Percentiles rank a stretch among this genome's conserved stretches.
Evolutionary conservation across 1,140 invertebrate species (phyloP).

Genomic region (Battus philenor): DNA sequence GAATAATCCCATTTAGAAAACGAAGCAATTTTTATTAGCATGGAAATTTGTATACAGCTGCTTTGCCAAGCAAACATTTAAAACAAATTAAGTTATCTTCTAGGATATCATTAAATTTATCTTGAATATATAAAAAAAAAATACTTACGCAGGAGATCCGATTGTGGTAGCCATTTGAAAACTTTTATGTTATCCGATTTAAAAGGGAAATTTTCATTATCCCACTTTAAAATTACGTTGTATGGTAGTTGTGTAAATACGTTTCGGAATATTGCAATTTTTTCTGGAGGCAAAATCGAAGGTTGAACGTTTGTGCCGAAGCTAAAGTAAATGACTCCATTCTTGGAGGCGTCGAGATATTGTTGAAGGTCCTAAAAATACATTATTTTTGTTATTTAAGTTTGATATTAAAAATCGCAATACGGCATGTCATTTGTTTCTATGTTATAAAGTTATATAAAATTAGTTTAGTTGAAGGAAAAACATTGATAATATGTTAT

Average conservation of each 20-base stretch:
- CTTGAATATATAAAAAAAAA: background rate
- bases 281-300: slow-evolving; percentile 48
- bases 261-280: slow-evolving; percentile 50
- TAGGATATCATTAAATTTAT: too few species aligned
- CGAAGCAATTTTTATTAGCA: too few species aligned
- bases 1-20: too few species aligned
- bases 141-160: slow-evolving; percentile 71
- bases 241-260: slow-evolving; percentile 71
- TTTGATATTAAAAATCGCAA: too few species aligned
- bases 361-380: slow-evolving; percentile 38
- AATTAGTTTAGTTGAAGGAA: too few species aligned
- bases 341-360: slow-evolving; percentile 34
- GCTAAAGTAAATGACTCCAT: slow-evolving; percentile 39
- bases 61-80: too few species aligned
- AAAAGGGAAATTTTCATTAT: slow-evolving; percentile 42
- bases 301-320: slow-evolving; percentile 64
- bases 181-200: slow-evolving; percentile 44
- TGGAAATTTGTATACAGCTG: too few species aligned
- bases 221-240: slow-evolving; percentile 74
- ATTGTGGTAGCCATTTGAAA: slow-evolving; percentile 75
- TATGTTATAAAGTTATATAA: too few species aligned
- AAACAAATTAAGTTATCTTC: too few species aligned
- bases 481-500: too few species aligned
- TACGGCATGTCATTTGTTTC: too few species aligned
- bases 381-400: too few species aligned